Base-by-base conservation (phyloP, 2,888 invertebrate species). In the Mimachlamys varia region DNA sequence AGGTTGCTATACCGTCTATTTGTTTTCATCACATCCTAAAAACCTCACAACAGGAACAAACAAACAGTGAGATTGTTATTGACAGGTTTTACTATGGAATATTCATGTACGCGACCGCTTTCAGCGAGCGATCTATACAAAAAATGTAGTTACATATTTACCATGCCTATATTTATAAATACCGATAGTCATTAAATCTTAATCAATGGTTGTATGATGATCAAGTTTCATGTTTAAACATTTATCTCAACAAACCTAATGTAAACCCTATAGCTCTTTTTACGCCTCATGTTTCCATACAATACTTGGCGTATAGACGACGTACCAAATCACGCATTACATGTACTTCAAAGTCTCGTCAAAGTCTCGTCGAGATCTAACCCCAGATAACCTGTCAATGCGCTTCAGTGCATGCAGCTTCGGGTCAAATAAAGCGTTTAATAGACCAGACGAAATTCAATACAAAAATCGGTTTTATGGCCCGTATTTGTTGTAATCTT, bases 311-410 rank as follows among this genome's bases (percentile, higher is more conserved):
- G 3, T 62, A n/a, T n/a, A 62, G 22, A 7, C n/a, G 62, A 22
- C 22, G 62, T 22, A 62, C n/a, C 62, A 62, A 62, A 62, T 22
- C 62, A 44, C 62, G 5, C 7, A 22, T 3, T 17, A 62, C 62
- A 22, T 7, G 7, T 7, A 76, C 76, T 76, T 76, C 76, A 76
- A 76, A 76, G 76, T 76, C 76, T 76, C 76, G 76, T 76, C 76
- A 76, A 76, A 76, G 33, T 76, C 76, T 33, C 76, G 76, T 76
- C 76, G 33, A 76, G 27, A 76, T 76, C 33, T 27, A 33, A 76
- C 76, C 76, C 76, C 33, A 13, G 76, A 76, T 76, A 76, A 76
- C 76, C 27, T 33, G 76, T 76, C 76, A 76, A 1, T 76, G 33
- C 27, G 76, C 33, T 76, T 76, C 76, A 76, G 33, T 76, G 7